Base-by-base conservation (phyloP, 2,888 invertebrate genomes). In the Cataglyphis albicans region DNA sequence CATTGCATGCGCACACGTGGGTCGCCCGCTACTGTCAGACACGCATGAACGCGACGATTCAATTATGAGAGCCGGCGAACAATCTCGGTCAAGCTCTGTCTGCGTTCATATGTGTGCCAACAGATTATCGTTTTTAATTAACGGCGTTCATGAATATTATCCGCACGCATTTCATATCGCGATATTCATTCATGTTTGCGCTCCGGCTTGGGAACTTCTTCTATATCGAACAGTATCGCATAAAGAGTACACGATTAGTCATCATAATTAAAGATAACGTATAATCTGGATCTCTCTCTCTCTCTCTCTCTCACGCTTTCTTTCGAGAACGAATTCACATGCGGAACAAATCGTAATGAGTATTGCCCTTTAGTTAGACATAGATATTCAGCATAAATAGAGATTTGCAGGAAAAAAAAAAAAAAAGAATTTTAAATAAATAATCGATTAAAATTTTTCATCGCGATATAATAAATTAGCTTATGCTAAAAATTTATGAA, bases 81-180 rank as follows among this genome's bases (percentile, higher is more conserved):
- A 59, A 78, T 70, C 78, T 59, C 35, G 59, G 35, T 48, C 78
- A 21, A 32, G n/a, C n/a, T n/a, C 25, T 44, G 76, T 76, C 55
- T 76, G 29, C 4, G 38, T 35, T 32, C 55, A 38, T 63, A 32
- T 32, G 65, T 44, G 32, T 59, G 70, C 70, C 29, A 68, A 78
- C 70, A 18, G 41, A 67, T 70, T 70, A 78, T 44, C 32, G 18
- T 78, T 78, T 70, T 70, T 70, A 70, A 78, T 81, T 81, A 75
- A 64, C 12, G 63, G 52, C 41, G 48, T 52, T 81, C 59, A 55
- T 64, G 57, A 78, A 78, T 82, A 78, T 78, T 67, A 64, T 6
- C 48, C n/a, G n/a, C 18, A 41, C 55, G 44, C 57, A 21, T 64
- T 29, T 55, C 41, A 35, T 35, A 63, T 63, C 72, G 55, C 35